These are phyloP conservation scores for Drosophila fulvimacula DNA, from an alignment of 2,888 invertebrate genomes.

Conservation along the genomic window DNA sequence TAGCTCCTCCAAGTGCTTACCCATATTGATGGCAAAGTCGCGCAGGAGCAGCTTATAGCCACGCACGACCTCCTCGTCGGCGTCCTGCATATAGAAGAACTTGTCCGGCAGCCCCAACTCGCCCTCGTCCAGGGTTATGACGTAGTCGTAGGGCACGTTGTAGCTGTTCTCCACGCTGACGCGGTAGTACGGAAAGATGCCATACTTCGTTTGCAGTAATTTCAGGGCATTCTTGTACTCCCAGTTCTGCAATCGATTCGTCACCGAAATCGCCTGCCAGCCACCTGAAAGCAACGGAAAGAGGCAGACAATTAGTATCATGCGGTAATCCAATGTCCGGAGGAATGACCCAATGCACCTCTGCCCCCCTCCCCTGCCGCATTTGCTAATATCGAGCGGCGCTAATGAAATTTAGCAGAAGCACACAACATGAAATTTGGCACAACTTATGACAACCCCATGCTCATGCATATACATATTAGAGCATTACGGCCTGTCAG, in stretches of 20 bases:
- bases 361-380: background rate
- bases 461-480: constrained; percentile 16
- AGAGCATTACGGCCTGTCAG: background rate
- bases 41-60: constrained; percentile 83
- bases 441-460: constrained; percentile 31
- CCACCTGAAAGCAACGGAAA: constrained; percentile 67
- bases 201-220: constrained; percentile 80
- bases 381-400: constrained; percentile 15
- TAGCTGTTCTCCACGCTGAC: constrained; percentile 83
- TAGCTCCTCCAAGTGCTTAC: constrained; percentile 52
- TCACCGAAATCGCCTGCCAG: constrained; percentile 82
- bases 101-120: constrained; percentile 83
- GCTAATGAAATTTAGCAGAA: constrained; percentile 49
- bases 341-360: constrained; percentile 46
- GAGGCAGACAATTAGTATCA: constrained; percentile 36
- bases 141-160: constrained; percentile 83
- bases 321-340: constrained; percentile 47
- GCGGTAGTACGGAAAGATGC: constrained; percentile 84
- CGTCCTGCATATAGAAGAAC: constrained; percentile 82
- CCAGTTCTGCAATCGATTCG: constrained; percentile 80
- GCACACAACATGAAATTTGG: constrained; percentile 40
- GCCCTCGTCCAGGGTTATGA: constrained; percentile 83
- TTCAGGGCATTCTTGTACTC: constrained; percentile 81
- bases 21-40: constrained; percentile 84
- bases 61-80: constrained; percentile 82